phyloP scores from a whole-genome alignment of 2,797 vertebrate species.

The Catostomus latipinnis region DNA sequence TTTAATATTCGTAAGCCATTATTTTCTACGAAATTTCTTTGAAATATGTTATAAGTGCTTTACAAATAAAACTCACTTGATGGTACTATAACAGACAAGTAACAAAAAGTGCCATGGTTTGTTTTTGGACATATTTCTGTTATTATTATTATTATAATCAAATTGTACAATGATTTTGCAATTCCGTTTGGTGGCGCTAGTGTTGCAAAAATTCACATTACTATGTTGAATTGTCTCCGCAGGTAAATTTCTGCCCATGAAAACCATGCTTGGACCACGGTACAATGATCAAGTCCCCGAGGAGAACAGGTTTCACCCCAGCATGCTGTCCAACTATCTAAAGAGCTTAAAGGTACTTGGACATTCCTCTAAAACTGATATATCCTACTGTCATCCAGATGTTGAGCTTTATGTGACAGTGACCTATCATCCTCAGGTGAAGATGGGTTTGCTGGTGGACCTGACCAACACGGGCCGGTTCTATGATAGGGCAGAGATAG shows the following conservation, averaged over 20 bases:
- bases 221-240: background rate
- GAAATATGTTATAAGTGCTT: no score
- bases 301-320: constrained; percentile 94
- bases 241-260: constrained; percentile 98
- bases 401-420: background rate
- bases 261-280: constrained; percentile 96
- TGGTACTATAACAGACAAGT: no score
- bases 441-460: constrained; percentile 95
- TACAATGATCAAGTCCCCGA: constrained; percentile 96
- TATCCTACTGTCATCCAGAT: background rate
- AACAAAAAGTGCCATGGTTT: no score
- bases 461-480: constrained; percentile 96
- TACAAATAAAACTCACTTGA: no score
- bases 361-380: background rate
- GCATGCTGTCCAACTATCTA: constrained; percentile 95
- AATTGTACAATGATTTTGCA: no score
- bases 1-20: no score
- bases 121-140: no score
- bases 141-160: background rate
- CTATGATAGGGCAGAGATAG: constrained; percentile 93
- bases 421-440: constrained; percentile 80
- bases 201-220: background rate
- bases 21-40: no score
- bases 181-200: no score
- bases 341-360: constrained; percentile 93